Base-by-base conservation (phyloP, 2,888 invertebrate genomes). In the Aproaerema taeniolella region DNA sequence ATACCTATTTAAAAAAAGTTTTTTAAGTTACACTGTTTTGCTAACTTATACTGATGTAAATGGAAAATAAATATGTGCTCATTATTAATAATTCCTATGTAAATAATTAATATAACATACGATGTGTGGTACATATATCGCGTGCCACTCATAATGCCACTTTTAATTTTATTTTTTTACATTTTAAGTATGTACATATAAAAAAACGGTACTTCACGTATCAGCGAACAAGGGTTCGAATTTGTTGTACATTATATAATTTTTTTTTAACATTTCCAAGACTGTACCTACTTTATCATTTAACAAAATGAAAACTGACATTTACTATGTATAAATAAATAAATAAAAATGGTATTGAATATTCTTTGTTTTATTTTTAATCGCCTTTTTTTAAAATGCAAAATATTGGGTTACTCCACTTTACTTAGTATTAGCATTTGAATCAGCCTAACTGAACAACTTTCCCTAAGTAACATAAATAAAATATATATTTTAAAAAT, bases 261-360 rank as follows among this genome's bases (percentile, higher is more conserved):
- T 78, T 77, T 68, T 29, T 66, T 79, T 80, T 73, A 71, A 79
- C 78, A 74, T 78, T 78, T 69, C 68, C 79, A 83, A 85, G 83
- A 85, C 85, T 85, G 85, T 86, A 83, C 73, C 75, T 67, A 70
- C 58, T 67, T 71, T 73, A 74, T 77, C 72, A 69, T 78, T 79
- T 76, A 70, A 78, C 73, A 67, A 70, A 70, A 66, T 61, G 56
- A 66, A 69, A 76, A 73, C 67, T 77, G 76, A 77, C 80, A 77
- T 78, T 80, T 80, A 82, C 70, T 82, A 82, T 83, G 81, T 81
- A 85, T 79, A 74, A 67, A 80, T 76, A 77, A 82, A 83, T 76
- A 81, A 77, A 58, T n/a, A n/a, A 37, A 80, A 80, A 76, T 60
- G 68, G 69, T 77, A 82, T 69, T 68, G 67, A 70, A 70, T 66